Conservation (phyloP, 2,797 vertebrate genomes). For the Novumbra hubbsi region DNA sequence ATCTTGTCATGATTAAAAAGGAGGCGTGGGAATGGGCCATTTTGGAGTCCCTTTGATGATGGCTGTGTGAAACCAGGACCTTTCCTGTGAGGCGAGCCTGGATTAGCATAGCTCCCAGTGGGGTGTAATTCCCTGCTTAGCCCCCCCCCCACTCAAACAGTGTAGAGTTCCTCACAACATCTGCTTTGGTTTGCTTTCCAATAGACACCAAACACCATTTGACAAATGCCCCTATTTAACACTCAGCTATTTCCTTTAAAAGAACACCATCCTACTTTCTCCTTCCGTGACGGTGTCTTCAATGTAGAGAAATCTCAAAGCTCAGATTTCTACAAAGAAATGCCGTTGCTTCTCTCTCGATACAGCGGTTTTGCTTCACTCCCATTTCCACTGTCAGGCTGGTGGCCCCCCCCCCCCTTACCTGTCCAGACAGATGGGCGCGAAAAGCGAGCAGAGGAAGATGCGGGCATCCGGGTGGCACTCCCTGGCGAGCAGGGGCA, state of each 20-base stretch:
- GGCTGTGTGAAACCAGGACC: slow-evolving; percentile 32
- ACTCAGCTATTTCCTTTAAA: not conserved
- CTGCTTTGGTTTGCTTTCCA: not conserved
- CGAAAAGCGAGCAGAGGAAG: slow-evolving; percentile 87
- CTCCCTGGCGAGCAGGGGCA: slow-evolving; percentile 81
- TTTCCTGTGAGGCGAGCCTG: slow-evolving; percentile 19
- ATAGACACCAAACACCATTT: not conserved
- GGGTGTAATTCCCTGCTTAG: not conserved
- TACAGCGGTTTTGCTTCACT: not conserved
- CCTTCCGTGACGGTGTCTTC: not conserved
- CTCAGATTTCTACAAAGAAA: not conserved
- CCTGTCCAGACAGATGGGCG: slow-evolving; percentile 86
- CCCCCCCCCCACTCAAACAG: not conserved
- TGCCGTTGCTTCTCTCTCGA: not conserved
- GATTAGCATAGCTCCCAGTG: slow-evolving; percentile 41
- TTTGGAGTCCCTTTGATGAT: slow-evolving; percentile 28
- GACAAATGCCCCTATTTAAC: not conserved
- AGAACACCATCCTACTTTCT: not conserved
- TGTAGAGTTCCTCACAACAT: not conserved
- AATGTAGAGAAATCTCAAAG: not conserved
- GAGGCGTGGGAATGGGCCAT: slow-evolving; percentile 26
- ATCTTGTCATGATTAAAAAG: slow-evolving; percentile 11
- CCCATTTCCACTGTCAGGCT: not conserved
- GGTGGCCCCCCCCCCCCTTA: slow-evolving; percentile 51
- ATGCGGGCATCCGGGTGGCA: slow-evolving; percentile 82